Evolutionary conservation across 2,888 invertebrate species (phyloP).

Genomic region (Rotaria socialis): DNA sequence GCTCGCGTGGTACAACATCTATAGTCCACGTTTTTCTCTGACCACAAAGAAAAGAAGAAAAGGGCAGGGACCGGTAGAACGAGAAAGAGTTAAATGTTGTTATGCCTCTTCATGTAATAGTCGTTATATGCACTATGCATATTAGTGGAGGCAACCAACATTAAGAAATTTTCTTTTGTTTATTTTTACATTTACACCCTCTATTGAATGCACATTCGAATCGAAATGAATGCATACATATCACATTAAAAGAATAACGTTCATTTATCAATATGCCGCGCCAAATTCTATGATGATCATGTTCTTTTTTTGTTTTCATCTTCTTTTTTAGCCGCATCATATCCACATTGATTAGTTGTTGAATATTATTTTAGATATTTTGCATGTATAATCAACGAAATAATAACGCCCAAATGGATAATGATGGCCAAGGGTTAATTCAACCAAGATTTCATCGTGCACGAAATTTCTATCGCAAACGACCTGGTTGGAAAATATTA

Average conservation of each 20-base stretch:
- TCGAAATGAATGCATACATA: background rate
- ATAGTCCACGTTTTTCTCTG: background rate
- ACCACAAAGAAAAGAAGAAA: background rate
- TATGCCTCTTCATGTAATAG: background rate
- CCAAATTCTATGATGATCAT: background rate
- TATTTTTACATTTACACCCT: background rate
- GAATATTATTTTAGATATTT: background rate
- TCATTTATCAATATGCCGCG: background rate
- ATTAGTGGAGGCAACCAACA: background rate
- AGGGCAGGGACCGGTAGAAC: background rate
- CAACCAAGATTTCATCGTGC: background rate
- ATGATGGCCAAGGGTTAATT: background rate
- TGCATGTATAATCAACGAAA: background rate
- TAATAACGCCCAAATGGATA: background rate
- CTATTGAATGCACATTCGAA: background rate
- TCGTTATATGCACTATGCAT: background rate
- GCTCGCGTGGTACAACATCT: background rate
- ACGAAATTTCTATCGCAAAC: conserved; percentile 18
- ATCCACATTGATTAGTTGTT: background rate
- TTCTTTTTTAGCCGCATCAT: background rate
- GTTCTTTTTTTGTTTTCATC: background rate
- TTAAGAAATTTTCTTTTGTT: background rate
- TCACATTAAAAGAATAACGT: background rate
- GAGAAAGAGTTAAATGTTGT: background rate
- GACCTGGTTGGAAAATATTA: background rate